Evolutionary conservation across 2,113 vertebrate genomes (phyloP).

Genomic region (Columbina picui): DNA sequence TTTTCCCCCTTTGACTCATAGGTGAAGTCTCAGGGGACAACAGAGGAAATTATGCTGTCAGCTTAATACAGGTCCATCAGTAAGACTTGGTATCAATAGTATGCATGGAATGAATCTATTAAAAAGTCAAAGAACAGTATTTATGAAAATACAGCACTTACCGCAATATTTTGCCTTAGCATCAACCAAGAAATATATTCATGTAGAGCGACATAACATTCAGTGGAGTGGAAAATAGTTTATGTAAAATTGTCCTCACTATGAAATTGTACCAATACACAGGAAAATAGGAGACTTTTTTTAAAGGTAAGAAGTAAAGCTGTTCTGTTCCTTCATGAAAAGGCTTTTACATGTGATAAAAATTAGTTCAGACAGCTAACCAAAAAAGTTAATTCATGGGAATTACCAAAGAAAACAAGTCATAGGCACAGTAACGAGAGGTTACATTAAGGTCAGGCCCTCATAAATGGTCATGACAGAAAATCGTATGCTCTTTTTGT

Average conservation of each 20-base stretch:
- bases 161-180: conserved; percentile 42
- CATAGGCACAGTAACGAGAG: neutral
- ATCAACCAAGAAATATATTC: conserved; percentile 59
- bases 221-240: conserved; percentile 66
- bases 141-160: conserved; percentile 52
- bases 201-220: conserved; percentile 29
- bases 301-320: conserved; percentile 37
- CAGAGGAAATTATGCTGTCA: conserved; percentile 12
- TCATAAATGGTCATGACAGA: conserved; percentile 66
- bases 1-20: neutral
- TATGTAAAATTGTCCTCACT: conserved; percentile 56
- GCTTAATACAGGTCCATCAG: conserved; percentile 17
- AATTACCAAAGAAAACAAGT: conserved; percentile 59
- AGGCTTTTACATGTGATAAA: conserved; percentile 21
- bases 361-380: conserved; percentile 55
- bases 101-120: conserved; percentile 45
- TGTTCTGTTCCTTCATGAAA: conserved; percentile 7
- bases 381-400: conserved; percentile 32
- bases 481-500: conserved; percentile 51
- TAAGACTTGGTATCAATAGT: conserved; percentile 3
- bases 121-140: conserved; percentile 28
- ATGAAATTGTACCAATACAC: conserved; percentile 41
- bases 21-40: neutral
- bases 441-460: conserved; percentile 34
- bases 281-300: neutral